Evolutionary conservation across 2,113 vertebrate species (phyloP).

Genomic region (Pitta sordida): DNA sequence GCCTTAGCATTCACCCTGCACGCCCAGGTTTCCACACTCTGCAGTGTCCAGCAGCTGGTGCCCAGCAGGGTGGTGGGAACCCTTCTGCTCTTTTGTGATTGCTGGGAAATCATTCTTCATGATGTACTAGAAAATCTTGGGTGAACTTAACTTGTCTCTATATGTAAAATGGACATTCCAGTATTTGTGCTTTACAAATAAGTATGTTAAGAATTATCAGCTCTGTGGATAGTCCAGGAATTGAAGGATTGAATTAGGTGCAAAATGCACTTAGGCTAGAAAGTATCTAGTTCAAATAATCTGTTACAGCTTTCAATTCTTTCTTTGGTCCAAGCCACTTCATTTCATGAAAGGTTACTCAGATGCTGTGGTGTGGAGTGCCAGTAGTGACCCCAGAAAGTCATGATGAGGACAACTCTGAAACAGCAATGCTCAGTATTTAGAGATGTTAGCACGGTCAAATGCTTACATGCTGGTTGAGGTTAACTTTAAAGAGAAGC

Average conservation of each 20-base stretch:
- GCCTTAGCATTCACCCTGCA: too few species aligned
- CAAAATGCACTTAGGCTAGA: background rate
- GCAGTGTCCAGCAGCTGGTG: background rate
- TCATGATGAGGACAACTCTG: background rate
- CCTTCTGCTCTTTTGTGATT: background rate
- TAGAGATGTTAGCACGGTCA: background rate
- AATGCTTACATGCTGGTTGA: background rate
- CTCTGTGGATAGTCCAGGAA: background rate
- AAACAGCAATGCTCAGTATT: background rate
- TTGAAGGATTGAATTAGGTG: background rate
- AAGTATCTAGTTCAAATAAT: background rate
- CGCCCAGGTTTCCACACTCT: fast-evolving
- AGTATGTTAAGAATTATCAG: background rate
- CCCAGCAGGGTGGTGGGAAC: background rate
- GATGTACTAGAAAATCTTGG: background rate
- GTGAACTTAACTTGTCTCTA: background rate
- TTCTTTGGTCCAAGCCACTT: background rate
- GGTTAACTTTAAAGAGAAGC: background rate
- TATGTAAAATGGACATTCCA: background rate
- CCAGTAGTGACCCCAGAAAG: background rate
- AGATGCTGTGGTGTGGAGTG: fast-evolving
- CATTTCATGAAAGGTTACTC: background rate
- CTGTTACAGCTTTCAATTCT: background rate
- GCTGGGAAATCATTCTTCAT: background rate
- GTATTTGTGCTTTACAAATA: background rate